Evolutionary conservation across 2,888 invertebrate species (phyloP), one percentile per base, ranked within the genome.

Genomic region (Orthosia cruda): DNA sequence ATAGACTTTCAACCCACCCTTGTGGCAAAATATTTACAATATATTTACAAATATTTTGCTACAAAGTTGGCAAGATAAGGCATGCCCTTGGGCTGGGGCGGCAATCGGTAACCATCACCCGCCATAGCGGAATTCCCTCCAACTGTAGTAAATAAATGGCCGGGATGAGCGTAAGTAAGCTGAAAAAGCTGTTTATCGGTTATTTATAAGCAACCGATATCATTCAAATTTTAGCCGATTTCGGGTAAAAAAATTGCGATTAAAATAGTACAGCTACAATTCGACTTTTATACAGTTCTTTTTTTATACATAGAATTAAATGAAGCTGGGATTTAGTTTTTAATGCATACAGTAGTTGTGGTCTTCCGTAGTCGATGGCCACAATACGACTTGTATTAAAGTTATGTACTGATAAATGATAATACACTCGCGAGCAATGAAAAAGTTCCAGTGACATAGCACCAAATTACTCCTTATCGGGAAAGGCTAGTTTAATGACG

Each of bases 71-170:
- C 26, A 26, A 52, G 58, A 57, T 45, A 61, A 32, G 50, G 16
- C 16, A 20, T 59, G 26, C 23, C 12, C 4, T 20, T 20, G 15
- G 49, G 50, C 3, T 20, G n/a, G 15, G 49, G 50, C 45, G 26
- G 54, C 3, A 52, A 74, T 74, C 52, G 59, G 55, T 68, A 59
- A 75, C 71, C 45, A 75, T 72, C 67, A 57, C 4, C 16, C 47
- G 5, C 20, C n/a, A 63, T 32, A 54, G 55, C 52, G 15, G 52
- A 49, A 55, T 61, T 52, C 4, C 20, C 15, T 23, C 32, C 15
- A 58, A 52, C 61, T 70, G 59, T 71, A 55, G 20, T 61, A 65
- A 63, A 63, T 63, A 50, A 80, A 74, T 71, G 49, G 32, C 54
- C 12, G 58, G 50, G 65, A 71, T 76, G 20, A 72, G 57, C 52